Conservation (phyloP, 2,113 vertebrate species). For the Rhipidura dahli region DNA sequence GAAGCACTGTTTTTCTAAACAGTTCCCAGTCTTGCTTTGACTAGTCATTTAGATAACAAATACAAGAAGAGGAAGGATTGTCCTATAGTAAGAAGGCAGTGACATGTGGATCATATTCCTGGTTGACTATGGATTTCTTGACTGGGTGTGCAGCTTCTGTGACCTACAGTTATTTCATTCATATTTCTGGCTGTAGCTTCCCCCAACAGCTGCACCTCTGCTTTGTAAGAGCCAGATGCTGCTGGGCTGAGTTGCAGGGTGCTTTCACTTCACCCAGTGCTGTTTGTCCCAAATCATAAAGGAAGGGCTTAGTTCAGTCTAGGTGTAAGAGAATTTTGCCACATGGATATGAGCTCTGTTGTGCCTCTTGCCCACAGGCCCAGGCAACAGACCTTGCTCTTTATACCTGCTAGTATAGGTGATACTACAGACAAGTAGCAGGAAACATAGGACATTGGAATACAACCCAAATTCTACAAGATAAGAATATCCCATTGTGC, state of each 20-base stretch:
- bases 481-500: background rate
- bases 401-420: background rate
- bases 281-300: background rate
- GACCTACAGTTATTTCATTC: background rate
- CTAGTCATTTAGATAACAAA: background rate
- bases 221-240: background rate
- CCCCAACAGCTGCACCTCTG: background rate
- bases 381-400: background rate
- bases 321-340: background rate
- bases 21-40: background rate
- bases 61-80: background rate
- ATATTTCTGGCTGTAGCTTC: background rate
- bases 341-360: rapidly evolving
- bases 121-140: background rate
- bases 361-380: background rate
- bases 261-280: background rate
- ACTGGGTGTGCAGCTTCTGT: background rate
- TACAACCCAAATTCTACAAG: background rate
- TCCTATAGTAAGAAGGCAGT: background rate
- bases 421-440: background rate
- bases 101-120: background rate
- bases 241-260: background rate
- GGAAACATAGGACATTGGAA: background rate
- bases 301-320: background rate
- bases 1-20: background rate